Evolutionary conservation across 2,797 vertebrate genomes (phyloP), one percentile per base, ranked within the genome.

Genomic region (Pipistrellus pipistrellus): DNA sequence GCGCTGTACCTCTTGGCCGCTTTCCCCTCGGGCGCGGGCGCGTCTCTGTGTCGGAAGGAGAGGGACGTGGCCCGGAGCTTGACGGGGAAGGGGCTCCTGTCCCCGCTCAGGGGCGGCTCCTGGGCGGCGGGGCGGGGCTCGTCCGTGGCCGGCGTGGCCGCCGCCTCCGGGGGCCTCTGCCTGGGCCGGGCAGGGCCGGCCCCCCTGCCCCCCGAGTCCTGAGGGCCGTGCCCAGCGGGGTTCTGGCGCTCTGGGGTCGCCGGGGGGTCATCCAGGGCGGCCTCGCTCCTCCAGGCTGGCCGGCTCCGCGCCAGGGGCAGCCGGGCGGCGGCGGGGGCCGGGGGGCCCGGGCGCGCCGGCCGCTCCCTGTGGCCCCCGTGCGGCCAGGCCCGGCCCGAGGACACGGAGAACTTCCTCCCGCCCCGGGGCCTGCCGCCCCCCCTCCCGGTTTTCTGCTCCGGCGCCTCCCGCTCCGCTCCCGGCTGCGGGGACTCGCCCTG

Each of bases 21-120:
- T 68, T 96, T 98, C 35, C 97, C 94, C 64, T 98, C 98, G 20
- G 96, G 85, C 15, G 96, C 95, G 6, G 96, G 77, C 25, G 95
- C 95, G 0, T 98, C 98, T 62, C 97, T 98, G 8, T 98, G 97
- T 97, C 97, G 99, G 66, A 98, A 88, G 2, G 99, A 99, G 75
- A 98, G 98, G 3, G 99, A 99, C 1, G 99, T 99, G 93, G 99
- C 98, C 85, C 99, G 99, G 46, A 99, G 98, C 97, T 99, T 99
- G 75, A 99, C 96, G 21, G 99, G 99, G 96, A 99, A 99, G 32
- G 98, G 96, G 41, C 88, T 98, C 97, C 97, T 98, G 69, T 98
- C 97, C 73, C 98, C 98, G 30, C 96, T 96, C 35, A 94, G 93
- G 91, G 88, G 41, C 48, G 96, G 96, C 59, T 94, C 96, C 72